Conservation (phyloP, 2,797 vertebrate genomes). For the Taenioides sp. region DNA sequence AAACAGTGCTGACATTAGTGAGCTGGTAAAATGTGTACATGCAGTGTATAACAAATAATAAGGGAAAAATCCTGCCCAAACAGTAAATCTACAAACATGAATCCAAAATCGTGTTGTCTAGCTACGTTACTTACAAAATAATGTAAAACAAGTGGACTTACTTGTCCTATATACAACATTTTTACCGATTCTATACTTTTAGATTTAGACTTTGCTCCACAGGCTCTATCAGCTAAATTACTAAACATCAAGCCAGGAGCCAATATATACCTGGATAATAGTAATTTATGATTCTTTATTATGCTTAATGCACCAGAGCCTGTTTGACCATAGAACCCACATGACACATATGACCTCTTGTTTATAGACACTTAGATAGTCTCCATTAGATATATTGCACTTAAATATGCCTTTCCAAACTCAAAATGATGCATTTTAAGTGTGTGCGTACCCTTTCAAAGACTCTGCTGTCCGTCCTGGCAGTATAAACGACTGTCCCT, state of each 20-base stretch:
- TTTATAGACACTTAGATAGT: conserved; percentile 8
- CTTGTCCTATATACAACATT: not conserved
- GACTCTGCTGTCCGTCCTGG: conserved; percentile 22
- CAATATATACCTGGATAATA: not conserved
- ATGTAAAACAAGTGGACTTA: not conserved
- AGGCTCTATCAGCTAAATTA: not conserved
- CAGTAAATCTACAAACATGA: conserved; percentile 11
- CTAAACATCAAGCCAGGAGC: not conserved
- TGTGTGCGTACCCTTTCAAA: conserved; percentile 7
- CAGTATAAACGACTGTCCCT: conserved; percentile 7
- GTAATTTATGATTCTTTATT: not conserved
- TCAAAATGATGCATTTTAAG: conserved; percentile 20
- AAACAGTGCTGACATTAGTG: conserved; percentile 9
- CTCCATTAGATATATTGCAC: conserved; percentile 12
- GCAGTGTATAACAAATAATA: conserved; percentile 5
- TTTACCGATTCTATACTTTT: not conserved
- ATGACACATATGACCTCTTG: not conserved
- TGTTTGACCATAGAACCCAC: not conserved
- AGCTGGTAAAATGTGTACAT: conserved; percentile 7
- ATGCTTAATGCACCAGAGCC: not conserved
- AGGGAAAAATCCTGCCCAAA: not conserved
- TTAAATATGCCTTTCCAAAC: conserved; percentile 16
- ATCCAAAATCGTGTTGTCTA: not conserved
- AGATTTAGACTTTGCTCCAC: not conserved
- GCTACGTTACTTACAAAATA: conserved; percentile 24